Evolutionary conservation across 2,113 vertebrate genomes (phyloP).

Genomic region (Perognathus longimembris): DNA sequence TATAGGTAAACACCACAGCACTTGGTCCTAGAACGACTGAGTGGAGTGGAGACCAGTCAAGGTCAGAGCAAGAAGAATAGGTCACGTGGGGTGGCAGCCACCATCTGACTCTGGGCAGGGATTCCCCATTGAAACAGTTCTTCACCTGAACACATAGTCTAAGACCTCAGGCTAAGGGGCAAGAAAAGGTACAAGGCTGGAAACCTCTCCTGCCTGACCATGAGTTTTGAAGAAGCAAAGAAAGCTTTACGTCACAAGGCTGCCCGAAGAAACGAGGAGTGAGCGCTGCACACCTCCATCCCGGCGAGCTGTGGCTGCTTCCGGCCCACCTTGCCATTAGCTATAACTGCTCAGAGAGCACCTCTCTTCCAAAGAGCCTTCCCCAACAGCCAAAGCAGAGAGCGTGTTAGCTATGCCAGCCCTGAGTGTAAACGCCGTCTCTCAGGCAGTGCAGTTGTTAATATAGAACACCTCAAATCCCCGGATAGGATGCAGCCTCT

Average conservation of each 20-base stretch:
- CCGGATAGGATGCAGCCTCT: neutral
- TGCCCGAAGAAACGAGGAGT: neutral
- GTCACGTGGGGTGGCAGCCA: neutral
- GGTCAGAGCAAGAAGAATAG: neutral
- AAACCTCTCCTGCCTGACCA: neutral
- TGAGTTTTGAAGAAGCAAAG: neutral
- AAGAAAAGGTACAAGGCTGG: neutral
- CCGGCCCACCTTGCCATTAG: neutral
- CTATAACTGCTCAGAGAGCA: no score
- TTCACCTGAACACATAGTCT: neutral
- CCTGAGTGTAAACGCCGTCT: neutral
- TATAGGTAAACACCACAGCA: no score
- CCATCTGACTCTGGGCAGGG: neutral
- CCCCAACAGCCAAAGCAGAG: neutral
- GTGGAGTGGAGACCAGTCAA: neutral
- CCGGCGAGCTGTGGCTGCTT: neutral
- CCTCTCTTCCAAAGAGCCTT: neutral
- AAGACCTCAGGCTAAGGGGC: neutral
- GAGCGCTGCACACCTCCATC: neutral
- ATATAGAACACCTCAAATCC: neutral
- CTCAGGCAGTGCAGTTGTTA: neutral
- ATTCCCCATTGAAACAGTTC: neutral
- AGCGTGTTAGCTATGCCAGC: neutral
- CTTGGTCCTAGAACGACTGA: neutral
- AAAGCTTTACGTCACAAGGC: accelerated